These are phyloP conservation scores for Drosophila borborema DNA, from an alignment of 2,888 invertebrate species.

Conservation along the genomic window DNA sequence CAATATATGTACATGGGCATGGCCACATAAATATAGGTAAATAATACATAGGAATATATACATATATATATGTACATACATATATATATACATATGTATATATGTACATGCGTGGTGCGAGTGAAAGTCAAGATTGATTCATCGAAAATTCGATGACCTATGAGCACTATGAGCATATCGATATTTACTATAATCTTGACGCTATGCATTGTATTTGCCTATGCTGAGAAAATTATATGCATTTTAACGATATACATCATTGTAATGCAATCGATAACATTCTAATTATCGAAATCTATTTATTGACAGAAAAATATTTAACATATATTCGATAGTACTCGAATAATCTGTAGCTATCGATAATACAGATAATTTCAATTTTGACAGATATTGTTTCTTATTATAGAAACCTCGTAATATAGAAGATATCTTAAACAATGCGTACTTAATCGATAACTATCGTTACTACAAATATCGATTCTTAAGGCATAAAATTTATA, in stretches of 20 bases:
- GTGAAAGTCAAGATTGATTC: slow-evolving; percentile 37
- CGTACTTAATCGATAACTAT: too few relatives aligned
- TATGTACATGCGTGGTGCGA: not conserved
- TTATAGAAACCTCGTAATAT: too few relatives aligned
- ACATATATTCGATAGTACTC: too few relatives aligned
- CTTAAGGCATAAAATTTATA: too few relatives aligned
- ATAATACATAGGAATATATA: not conserved
- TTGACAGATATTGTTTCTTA: not conserved
- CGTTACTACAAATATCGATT: too few relatives aligned
- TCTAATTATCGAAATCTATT: too few relatives aligned
- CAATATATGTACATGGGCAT: not conserved
- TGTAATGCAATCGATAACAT: not conserved
- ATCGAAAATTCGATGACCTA: slow-evolving; percentile 26
- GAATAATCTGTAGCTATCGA: not conserved
- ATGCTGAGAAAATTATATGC: too few relatives aligned
- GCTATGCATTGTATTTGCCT: not conserved
- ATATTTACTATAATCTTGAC: not conserved
- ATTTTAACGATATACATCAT: not conserved
- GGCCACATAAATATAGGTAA: not conserved
- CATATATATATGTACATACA: not conserved
- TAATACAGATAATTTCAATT: too few relatives aligned
- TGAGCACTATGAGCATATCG: slow-evolving; percentile 1
- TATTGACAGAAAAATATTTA: too few relatives aligned
- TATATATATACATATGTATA: not conserved
- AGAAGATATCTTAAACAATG: too few relatives aligned